Conservation (phyloP, 1,140 invertebrate genomes). For the Drosophila arizonae region DNA sequence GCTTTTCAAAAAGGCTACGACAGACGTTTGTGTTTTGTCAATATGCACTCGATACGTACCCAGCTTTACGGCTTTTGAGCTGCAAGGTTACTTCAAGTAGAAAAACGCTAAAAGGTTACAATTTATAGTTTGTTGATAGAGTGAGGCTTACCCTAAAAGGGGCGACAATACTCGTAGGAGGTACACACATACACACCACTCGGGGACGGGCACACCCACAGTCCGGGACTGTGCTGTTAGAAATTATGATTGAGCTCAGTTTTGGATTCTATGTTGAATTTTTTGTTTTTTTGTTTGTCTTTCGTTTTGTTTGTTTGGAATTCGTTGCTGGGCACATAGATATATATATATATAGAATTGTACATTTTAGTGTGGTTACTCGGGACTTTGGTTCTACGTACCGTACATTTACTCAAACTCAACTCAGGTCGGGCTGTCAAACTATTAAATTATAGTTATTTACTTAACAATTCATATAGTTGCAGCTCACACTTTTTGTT, state of each 20-base stretch:
- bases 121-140: conserved; percentile 32
- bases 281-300: background rate
- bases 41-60: conserved; percentile 68
- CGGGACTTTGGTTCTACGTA: conserved; percentile 44
- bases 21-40: conserved; percentile 38
- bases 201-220: conserved; percentile 31
- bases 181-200: conserved; percentile 35
- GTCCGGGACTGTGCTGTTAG: conserved; percentile 47
- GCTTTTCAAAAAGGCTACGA: conserved; percentile 16
- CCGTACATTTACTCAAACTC: conserved; percentile 33
- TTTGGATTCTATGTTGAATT: conserved; percentile 19
- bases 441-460: conserved; percentile 39
- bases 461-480: conserved; percentile 33
- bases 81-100: conserved; percentile 67
- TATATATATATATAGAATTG: conserved; percentile 8
- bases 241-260: conserved; percentile 50
- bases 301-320: conserved; percentile 1
- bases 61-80: conserved; percentile 48
- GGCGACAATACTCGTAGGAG: conserved; percentile 47
- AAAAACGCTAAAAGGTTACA: conserved; percentile 66
- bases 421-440: conserved; percentile 39
- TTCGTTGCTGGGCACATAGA: conserved; percentile 20
- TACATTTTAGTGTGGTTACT: conserved; percentile 29
- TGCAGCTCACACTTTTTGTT: conserved; percentile 48
- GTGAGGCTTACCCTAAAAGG: conserved; percentile 71